Evolutionary conservation across 2,888 invertebrate genomes (phyloP).

Genomic region (Apodemia hepburni): DNA sequence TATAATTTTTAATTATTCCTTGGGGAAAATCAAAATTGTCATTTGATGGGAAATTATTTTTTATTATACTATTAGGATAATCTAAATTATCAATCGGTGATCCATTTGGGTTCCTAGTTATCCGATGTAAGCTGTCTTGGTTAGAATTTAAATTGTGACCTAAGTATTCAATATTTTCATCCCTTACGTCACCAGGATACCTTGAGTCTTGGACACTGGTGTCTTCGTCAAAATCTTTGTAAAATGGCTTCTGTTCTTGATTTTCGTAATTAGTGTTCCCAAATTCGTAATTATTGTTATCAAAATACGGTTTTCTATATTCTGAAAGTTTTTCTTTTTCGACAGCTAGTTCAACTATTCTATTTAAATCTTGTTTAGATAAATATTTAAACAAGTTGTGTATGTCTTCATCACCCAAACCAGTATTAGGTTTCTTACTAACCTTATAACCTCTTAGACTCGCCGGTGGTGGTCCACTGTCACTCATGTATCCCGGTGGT

Average conservation of each 20-base stretch:
- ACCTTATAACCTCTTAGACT: slow-evolving; percentile 48
- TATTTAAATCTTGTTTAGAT: slow-evolving; percentile 62
- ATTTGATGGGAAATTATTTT: not conserved
- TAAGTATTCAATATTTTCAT: not conserved
- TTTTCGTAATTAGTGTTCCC: slow-evolving; percentile 5
- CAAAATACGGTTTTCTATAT: slow-evolving; percentile 7
- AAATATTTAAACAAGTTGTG: slow-evolving; percentile 59
- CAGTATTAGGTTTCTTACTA: slow-evolving; percentile 51
- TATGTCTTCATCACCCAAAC: slow-evolving; percentile 58
- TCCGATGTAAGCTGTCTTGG: slow-evolving; percentile 18
- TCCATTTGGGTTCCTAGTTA: not conserved
- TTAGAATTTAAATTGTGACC: not conserved
- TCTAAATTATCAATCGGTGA: not conserved
- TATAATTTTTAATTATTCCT: not conserved
- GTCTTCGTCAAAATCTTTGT: slow-evolving; percentile 18
- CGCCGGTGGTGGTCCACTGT: slow-evolving; percentile 37
- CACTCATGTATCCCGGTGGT: slow-evolving; percentile 48
- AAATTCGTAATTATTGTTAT: not conserved
- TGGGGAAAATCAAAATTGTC: not conserved
- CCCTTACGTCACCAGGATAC: not conserved
- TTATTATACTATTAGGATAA: not conserved
- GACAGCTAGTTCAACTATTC: slow-evolving; percentile 53
- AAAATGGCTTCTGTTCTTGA: slow-evolving; percentile 12
- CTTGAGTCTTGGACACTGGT: not conserved
- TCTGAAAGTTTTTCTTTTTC: slow-evolving; percentile 30